Percentiles rank a stretch among this genome's conserved stretches.
Conservation (phyloP, 2,797 vertebrate species). For the Lepilemur septentrionalis region DNA sequence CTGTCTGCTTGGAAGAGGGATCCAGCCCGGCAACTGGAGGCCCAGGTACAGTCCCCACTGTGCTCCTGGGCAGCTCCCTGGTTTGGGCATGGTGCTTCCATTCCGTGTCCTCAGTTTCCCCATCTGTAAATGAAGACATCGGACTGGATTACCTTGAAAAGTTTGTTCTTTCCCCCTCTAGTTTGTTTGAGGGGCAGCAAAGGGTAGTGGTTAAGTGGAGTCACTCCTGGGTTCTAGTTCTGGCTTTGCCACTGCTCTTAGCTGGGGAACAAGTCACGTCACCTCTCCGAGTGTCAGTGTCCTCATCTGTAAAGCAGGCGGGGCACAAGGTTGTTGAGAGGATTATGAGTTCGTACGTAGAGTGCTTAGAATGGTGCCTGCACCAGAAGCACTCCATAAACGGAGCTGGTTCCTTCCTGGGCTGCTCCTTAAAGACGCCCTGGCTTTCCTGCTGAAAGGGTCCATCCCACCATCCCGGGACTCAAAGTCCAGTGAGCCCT, state of each 20-base stretch:
- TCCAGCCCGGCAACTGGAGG: not conserved
- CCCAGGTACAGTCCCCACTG: not conserved
- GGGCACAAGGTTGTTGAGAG: not conserved
- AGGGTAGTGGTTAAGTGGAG: too few relatives aligned
- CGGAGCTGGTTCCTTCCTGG: not conserved
- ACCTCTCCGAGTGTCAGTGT: not conserved
- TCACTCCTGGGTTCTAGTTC: not conserved
- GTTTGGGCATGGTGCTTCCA: not conserved
- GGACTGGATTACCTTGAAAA: not conserved
- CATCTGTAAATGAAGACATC: not conserved
- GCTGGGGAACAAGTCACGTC: not conserved
- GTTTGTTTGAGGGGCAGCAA: not conserved
- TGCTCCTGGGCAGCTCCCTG: not conserved
- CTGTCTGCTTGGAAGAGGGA: not conserved
- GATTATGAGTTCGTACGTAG: not conserved
- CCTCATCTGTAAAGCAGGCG: not conserved
- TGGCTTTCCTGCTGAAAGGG: not conserved
- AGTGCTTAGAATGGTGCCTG: not conserved
- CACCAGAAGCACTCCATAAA: fast-evolving
- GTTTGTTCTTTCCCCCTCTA: not conserved
- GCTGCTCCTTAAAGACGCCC: not conserved
- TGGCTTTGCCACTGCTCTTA: not conserved
- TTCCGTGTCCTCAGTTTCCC: not conserved
- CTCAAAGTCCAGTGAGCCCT: not conserved
- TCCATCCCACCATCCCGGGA: not conserved